Evolutionary conservation across 2,888 invertebrate species (phyloP), one percentile per base, ranked within the genome.

Genomic region (Aethes cnicana): DNA sequence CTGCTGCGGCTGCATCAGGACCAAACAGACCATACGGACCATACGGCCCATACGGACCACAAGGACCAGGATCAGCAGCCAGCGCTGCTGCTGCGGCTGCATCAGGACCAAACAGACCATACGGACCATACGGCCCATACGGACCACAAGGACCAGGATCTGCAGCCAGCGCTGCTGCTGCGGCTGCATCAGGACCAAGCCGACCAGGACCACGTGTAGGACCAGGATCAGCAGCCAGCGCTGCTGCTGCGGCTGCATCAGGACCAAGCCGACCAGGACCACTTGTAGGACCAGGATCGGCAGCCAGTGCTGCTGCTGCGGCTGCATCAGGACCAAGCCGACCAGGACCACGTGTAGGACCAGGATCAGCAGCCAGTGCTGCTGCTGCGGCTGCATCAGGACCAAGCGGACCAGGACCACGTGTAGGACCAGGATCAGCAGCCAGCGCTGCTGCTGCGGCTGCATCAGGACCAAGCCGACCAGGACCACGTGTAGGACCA

Each of bases 11-110:
- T n/a, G n/a, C n/a, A n/a, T n/a, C n/a, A n/a, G n/a, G n/a, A n/a
- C n/a, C n/a, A n/a, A n/a, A n/a, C n/a, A n/a, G 46, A 11, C n/a
- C n/a, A n/a, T n/a, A n/a, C n/a, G n/a, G n/a, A n/a, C n/a, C n/a
- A n/a, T n/a, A n/a, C n/a, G n/a, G n/a, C n/a, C n/a, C n/a, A n/a
- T n/a, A n/a, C n/a, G n/a, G n/a, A n/a, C 32, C 47, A 41, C n/a
- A 32, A 2, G 57, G 50, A 47, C 8, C 53, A 18, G 54, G 32
- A 16, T 26, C 54, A 7, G 30, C 53, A 7, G 35, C 55, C 11
- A 30, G 37, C 25, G 49, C 56, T 14, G 46, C 54, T 5, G 43
- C 47, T 2, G 26, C 56, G n/a, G 42, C 18, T 4, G 14, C 23
- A 20, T 3, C 7, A 4, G 36, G 32, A 16, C 32, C 32, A 33